Evolutionary conservation across 2,113 vertebrate genomes (phyloP), one percentile per base, ranked within the genome.

Genomic region (Thalassoma bifasciatum): DNA sequence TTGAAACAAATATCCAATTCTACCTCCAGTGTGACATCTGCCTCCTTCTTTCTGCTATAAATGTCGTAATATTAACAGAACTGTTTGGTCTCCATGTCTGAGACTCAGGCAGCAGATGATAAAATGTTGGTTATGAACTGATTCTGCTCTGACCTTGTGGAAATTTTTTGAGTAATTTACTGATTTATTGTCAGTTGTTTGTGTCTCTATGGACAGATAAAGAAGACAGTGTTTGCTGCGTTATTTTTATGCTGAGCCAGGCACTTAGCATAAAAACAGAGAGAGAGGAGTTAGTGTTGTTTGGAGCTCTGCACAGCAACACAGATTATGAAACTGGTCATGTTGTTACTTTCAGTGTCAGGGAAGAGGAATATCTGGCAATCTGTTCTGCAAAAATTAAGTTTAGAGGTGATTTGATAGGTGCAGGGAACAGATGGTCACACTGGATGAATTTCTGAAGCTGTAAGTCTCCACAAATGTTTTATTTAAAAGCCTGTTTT

Each of bases 341-440:
- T 36, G 38, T 44, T 53, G 66, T 72, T 59, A 21, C 34, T 46
- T 49, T 30, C 50, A 50, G 30, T 30, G 42, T 77, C 30, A 34
- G 23, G 46, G 38, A 51, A 69, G 23, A 24, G 57, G 16, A 62
- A 65, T 24, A 62, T n/a, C n/a, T 50, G 52, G 67, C 52, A 82
- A 60, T 76, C 67, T 76, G 75, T 51, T 66, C 14, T 46, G 14
- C 21, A 42, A 24, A 66, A 79, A 77, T 17, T n/a, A 22, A 51
- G 68, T 78, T 60, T 58, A 21, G 19, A 24, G 26, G 4, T 21
- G 53, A 73, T 69, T 42, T 36, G 40, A 73, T 58, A 76, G 52
- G 73, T 73, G 68, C 59, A 26, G 47, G 10, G 49, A 74, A 70
- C 82, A 85, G 74, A 85, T 66, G 74, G 69, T 26, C 54, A 24